These are phyloP conservation scores for Chionomys nivalis DNA, from an alignment of 2,113 vertebrate species.

Conservation along the genomic window DNA sequence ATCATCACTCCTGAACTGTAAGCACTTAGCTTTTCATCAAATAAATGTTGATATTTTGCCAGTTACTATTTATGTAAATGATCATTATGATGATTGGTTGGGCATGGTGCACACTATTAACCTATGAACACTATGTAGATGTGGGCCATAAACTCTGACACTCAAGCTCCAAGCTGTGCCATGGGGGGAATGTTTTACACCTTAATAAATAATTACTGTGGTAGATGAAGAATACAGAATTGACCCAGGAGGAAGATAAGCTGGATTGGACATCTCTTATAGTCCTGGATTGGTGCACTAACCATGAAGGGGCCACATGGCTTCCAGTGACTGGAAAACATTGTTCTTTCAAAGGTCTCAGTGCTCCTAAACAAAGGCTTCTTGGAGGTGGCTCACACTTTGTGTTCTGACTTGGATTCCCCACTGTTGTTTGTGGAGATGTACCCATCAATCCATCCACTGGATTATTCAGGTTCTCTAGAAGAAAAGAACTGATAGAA, in stretches of 20 bases:
- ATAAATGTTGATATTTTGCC: not conserved
- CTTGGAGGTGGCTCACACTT: accelerated
- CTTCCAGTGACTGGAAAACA: not conserved
- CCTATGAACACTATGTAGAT: not conserved
- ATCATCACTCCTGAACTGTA: accelerated
- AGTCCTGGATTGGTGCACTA: accelerated
- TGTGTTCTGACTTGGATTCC: not conserved
- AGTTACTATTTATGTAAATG: not conserved
- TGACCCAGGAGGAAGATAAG: not conserved
- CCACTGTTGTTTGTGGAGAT: not conserved
- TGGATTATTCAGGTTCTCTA: not conserved
- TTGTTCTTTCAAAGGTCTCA: accelerated
- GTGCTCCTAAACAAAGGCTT: not conserved
- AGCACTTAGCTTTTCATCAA: not conserved
- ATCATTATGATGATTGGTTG: not conserved
- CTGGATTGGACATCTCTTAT: accelerated
- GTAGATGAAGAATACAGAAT: not conserved
- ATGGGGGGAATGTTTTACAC: not conserved
- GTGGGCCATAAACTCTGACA: not conserved
- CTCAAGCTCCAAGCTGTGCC: not conserved
- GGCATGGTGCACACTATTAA: not conserved
- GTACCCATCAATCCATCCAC: not conserved
- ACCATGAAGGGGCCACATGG: accelerated
- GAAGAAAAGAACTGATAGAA: not conserved
- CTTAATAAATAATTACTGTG: not conserved